Evolutionary conservation across 1,140 invertebrate genomes (phyloP), one percentile per base, ranked within the genome.

Genomic region (Caenorhabditis brenneri): DNA sequence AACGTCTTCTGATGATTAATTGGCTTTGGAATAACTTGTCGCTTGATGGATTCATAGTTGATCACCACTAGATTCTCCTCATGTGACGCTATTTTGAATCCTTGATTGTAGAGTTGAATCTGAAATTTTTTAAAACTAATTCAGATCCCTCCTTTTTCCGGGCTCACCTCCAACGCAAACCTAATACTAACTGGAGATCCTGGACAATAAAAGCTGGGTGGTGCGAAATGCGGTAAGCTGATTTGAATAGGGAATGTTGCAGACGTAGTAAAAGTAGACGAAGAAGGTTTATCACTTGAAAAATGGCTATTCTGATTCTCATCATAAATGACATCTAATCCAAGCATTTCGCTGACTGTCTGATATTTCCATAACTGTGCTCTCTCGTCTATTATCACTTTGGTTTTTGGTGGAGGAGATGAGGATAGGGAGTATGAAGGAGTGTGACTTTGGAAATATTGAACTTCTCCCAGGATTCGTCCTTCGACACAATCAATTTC

Each of bases 341-440:
- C 81, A 0, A 82, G 81, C 81, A 82, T 82, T 42, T 60, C 60
- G 53, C 60, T 82, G 39, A 82, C 36, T 19, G 55, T 82, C 12
- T 60, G 55, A 60, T 82, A 82, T 29, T 46, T 65, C 81, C 81
- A 82, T 19, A 82, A 24, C 31, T 82, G 53, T 22, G 60, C 12
- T 46, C 16, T 42, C 31, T 82, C 81, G 46, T 46, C 48, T n/a
- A 46, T 69, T 49, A 82, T 29, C 22, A 42, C 24, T 69, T 42
- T n/a, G 27, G 27, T 69, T 74, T 51, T 58, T 74, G 58, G 39
- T 0, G 46, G 81, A 69, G 42, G 27, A 22, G 22, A 15, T n/a
- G 55, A 29, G 15, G n/a, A n/a, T n/a, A n/a, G n/a, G n/a, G n/a
- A n/a, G n/a, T n/a, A n/a, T n/a, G n/a, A n/a, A n/a, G n/a, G n/a